These are phyloP conservation scores for Drosophila tropicalis DNA, from an alignment of 1,140 invertebrate genomes.

Conservation along the genomic window DNA sequence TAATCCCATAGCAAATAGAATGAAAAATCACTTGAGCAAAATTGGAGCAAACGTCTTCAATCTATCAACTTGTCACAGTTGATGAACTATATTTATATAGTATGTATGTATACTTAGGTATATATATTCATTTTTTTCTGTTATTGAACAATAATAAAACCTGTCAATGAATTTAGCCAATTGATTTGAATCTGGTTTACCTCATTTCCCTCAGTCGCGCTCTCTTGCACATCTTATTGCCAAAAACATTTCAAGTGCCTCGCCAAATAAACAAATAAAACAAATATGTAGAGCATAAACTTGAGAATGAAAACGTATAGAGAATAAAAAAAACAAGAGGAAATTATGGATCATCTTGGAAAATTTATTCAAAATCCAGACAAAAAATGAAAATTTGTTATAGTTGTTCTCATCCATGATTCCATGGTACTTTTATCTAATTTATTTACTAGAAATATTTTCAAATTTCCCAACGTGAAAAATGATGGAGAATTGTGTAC, in stretches of 20 bases:
- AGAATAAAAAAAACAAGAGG: background rate
- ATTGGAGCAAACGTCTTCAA: slow-evolving; percentile 13
- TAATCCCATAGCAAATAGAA: background rate
- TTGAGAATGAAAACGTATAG: background rate
- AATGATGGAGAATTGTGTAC: slow-evolving; percentile 33
- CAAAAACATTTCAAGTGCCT: slow-evolving; percentile 11
- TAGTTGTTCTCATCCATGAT: slow-evolving; percentile 1
- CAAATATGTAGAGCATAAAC: background rate
- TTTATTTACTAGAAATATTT: slow-evolving; percentile 75
- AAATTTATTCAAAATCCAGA: slow-evolving; percentile 29
- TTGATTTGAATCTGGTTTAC: slow-evolving; percentile 5
- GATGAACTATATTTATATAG: background rate
- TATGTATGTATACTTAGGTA: no score
- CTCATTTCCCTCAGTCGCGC: background rate
- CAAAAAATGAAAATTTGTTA: slow-evolving; percentile 31
- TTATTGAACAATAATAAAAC: slow-evolving; percentile 26
- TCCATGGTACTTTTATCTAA: slow-evolving; percentile 30
- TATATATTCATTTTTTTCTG: background rate
- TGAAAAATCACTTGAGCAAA: slow-evolving; percentile 42
- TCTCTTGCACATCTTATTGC: background rate
- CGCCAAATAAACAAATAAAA: slow-evolving; percentile 7
- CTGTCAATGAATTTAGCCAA: slow-evolving; percentile 15
- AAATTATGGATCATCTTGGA: slow-evolving; percentile 13
- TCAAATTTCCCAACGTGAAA: slow-evolving; percentile 56
- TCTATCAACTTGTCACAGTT: slow-evolving; percentile 27